phyloP scores from a whole-genome alignment of 64 coral and sea anemone species.

The Montipora foliosa region DNA sequence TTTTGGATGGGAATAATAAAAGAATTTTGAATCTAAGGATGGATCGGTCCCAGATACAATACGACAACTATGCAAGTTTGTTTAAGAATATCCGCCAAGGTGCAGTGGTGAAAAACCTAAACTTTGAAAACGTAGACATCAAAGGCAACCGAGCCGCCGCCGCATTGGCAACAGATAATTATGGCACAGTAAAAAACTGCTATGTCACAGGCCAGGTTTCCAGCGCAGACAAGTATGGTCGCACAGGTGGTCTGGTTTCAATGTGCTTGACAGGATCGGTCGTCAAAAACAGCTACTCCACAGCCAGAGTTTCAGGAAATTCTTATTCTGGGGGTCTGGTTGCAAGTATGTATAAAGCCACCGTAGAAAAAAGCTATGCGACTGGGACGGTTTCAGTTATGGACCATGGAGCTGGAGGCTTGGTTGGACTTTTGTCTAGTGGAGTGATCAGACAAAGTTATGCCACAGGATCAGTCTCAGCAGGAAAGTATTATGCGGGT shows the following conservation, averaged over 20 bases:
- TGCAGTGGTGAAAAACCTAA: constrained; percentile 14
- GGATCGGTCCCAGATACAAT: background rate
- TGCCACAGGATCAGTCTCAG: background rate
- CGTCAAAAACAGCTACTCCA: constrained; percentile 5
- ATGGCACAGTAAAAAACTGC: constrained; percentile 6
- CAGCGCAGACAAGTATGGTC: background rate
- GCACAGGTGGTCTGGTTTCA: background rate
- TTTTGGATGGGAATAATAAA: constrained; percentile 29
- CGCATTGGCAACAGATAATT: background rate
- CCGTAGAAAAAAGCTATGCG: background rate
- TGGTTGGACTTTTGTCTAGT: background rate
- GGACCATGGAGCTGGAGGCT: background rate
- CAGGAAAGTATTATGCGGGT: background rate
- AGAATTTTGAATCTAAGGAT: constrained; percentile 1
- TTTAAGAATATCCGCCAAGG: background rate
- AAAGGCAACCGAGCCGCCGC: background rate
- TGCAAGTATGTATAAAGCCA: background rate
- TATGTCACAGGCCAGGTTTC: constrained; percentile 10
- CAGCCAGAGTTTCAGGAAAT: background rate
- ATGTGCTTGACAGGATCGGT: background rate
- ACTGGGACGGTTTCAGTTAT: background rate
- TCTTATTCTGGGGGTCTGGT: background rate
- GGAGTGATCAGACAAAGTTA: background rate
- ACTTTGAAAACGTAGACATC: constrained; percentile 2
- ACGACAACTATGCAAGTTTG: background rate